Percentiles rank a stretch among this genome's conserved stretches.
Conservation (phyloP, 2,888 invertebrate genomes). For the Hirtodrosophila cameraria region DNA sequence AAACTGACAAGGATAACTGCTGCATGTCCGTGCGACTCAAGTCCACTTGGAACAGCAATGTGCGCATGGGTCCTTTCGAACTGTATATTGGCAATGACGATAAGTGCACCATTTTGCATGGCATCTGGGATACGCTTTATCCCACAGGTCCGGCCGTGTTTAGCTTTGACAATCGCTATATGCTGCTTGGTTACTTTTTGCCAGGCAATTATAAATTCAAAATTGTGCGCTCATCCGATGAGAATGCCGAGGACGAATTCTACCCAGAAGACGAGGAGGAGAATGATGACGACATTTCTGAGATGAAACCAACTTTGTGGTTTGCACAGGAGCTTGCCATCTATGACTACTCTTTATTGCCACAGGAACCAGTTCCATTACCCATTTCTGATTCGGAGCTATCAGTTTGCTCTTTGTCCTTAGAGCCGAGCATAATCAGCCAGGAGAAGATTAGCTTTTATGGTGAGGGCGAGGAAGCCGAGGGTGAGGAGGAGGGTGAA, state of each 20-base stretch:
- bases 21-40: conserved; percentile 85
- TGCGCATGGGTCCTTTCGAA: conserved; percentile 90
- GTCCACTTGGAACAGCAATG: conserved; percentile 91
- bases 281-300: conserved; percentile 17
- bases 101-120: conserved; percentile 86
- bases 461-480: conserved; percentile 72
- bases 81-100: conserved; percentile 88
- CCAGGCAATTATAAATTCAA: conserved; percentile 82
- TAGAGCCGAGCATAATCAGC: conserved; percentile 51
- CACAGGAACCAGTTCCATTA: conserved; percentile 88
- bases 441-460: conserved; percentile 54
- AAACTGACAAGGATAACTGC: conserved; percentile 85
- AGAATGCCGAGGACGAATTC: conserved; percentile 32
- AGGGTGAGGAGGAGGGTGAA: conserved; percentile 61
- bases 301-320: conserved; percentile 86
- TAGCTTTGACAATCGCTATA: conserved; percentile 90
- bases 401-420: conserved; percentile 79
- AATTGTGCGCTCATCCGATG: not conserved
- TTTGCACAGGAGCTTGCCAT: conserved; percentile 88
- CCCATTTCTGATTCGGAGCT: conserved; percentile 87
- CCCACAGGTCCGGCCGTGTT: conserved; percentile 91
- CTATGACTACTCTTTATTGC: conserved; percentile 89
- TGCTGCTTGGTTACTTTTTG: conserved; percentile 90
- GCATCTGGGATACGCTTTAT: conserved; percentile 88
- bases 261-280: conserved; percentile 66